Base-by-base conservation (phyloP, 2,888 invertebrate species). In the Oscheius sp. region DNA sequence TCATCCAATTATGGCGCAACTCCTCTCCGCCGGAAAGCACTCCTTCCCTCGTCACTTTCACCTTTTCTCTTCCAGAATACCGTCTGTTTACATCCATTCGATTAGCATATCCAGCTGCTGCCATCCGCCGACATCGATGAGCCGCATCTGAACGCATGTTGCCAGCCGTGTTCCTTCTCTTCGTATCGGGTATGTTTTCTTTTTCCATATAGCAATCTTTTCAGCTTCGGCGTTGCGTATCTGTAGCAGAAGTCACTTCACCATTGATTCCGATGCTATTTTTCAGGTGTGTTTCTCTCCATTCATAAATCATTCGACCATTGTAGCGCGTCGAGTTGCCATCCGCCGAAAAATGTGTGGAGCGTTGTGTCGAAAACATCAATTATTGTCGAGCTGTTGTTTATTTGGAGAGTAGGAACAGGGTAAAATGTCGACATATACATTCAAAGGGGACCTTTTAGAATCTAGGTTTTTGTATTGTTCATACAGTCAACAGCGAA, bases 331-430 rank as follows among this genome's bases (percentile, higher is more conserved):
- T 80, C 28, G 74, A 80, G 51, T 50, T 80, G n/a, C 71, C 68
- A 0, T 69, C 76, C 5, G 66, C 80, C 1, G 77, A 77, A 51
- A 67, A 70, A 44, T 80, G 80, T 44, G 75, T 80, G 14, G 80
- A 80, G 54, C 63, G 80, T 33, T 80, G 80, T 63, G 74, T 80
- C n/a, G 80, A 80, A 50, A 72, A 75, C 41, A 67, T 80, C 51
- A 68, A 74, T 26, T 77, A 72, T 47, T 80, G 80, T 49, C 69
- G 70, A 30, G 67, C 77, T 45, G 78, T 77, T 44, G 75, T 73
- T 30, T 80, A 75, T 45, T 50, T 57, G 14, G 73, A 74, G 51
- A 63, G 65, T 22, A 67, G 67, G 45, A 66, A 72, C 30, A 71
- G 68, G 41, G 78, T 75, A 9, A 12, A 12, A 4, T 3, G 20